Evolutionary conservation across 2,113 vertebrate genomes (phyloP), one percentile per base, ranked within the genome.

Genomic region (Agelaius tricolor): DNA sequence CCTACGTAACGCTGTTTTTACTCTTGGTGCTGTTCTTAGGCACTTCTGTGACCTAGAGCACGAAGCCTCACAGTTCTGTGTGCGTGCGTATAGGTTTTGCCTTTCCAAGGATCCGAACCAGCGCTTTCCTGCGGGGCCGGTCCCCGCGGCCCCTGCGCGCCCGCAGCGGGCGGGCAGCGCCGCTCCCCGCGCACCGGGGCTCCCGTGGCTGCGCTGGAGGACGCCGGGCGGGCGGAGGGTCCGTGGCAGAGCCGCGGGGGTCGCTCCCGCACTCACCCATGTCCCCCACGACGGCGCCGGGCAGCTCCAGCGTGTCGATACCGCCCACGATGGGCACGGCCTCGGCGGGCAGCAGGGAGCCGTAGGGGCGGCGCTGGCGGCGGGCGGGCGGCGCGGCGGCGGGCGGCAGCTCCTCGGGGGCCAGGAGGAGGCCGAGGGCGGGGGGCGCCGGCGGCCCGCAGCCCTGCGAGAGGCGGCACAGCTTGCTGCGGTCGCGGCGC

Each of bases 401-500:
- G 41, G 75, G 80, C 55, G 79, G 76, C 83, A 77, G 39, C 66
- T 91, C 94, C 49, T 84, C 93, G 19, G 84, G 39, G 54, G 83
- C 46, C 83, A 95, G 65, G 4, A 95, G 87, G 79, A 96, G 94
- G 49, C 94, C 95, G 75, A 96, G 92, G 54, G 93, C 59, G n/a
- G 85, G 35, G 84, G 91, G 68, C 20, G 59, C 85, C 41, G 90
- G 83, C 51, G 86, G 84, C 43, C 86, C 94, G 79, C 88, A 68
- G 88, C 95, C 95, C 44, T 94, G 95, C 22, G 91, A 91, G 13
- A 96, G 57, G 47, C 96, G 96, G 94, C 96, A 95, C 19, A 96
- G 96, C 77, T 97, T 97, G 96, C 94, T 96, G 65, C 96, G 96
- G 87, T 96, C 96, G 18, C 96, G 96, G 47, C 96, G 96, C 86